A percentile compares a stretch with the other conserved stretches of the same genome.
These are phyloP conservation scores for Ceratosolen fusciceps DNA, from an alignment of 1,140 invertebrate species.

Conservation along the genomic window DNA sequence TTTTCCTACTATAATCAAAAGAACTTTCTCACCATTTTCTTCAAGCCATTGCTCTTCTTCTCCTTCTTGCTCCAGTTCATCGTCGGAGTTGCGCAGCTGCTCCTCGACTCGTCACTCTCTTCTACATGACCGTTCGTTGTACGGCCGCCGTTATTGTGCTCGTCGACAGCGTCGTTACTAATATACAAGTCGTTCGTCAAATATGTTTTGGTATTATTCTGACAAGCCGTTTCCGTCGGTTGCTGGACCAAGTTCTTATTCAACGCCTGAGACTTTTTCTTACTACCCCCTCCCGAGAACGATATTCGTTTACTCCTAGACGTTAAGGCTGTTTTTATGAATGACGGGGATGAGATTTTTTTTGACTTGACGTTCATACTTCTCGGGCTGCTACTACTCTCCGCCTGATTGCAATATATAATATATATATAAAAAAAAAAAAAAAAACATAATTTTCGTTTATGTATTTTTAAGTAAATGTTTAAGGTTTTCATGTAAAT, in stretches of 20 bases:
- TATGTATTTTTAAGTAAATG: no score
- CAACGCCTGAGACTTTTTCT: conserved; percentile 34
- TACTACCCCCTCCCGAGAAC: conserved; percentile 33
- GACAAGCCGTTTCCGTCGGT: conserved; percentile 7
- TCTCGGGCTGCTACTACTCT: conserved; percentile 20
- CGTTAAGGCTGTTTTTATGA: conserved; percentile 76
- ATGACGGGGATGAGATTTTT: conserved; percentile 76
- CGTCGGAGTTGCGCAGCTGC: conserved; percentile 63
- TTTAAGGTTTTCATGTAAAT: no score
- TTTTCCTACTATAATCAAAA: conserved; percentile 74
- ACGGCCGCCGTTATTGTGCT: conserved; percentile 64
- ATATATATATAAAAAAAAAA: no score
- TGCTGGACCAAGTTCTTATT: conserved; percentile 14
- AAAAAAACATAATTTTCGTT: no score
- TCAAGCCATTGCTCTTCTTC: conserved; percentile 72
- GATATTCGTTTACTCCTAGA: conserved; percentile 66
- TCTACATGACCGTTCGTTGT: conserved; percentile 61
- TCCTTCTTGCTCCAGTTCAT: conserved; percentile 65
- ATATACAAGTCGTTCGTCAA: conserved; percentile 26
- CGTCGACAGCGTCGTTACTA: neutral
- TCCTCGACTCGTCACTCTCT: conserved; percentile 71
- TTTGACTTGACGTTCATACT: conserved; percentile 49
- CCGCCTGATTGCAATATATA: conserved; percentile 2
- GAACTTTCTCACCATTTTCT: conserved; percentile 78
- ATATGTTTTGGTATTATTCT: conserved; percentile 22